Evolutionary conservation across 2,888 invertebrate genomes (phyloP).

Genomic region (Drosophila pegasa): DNA sequence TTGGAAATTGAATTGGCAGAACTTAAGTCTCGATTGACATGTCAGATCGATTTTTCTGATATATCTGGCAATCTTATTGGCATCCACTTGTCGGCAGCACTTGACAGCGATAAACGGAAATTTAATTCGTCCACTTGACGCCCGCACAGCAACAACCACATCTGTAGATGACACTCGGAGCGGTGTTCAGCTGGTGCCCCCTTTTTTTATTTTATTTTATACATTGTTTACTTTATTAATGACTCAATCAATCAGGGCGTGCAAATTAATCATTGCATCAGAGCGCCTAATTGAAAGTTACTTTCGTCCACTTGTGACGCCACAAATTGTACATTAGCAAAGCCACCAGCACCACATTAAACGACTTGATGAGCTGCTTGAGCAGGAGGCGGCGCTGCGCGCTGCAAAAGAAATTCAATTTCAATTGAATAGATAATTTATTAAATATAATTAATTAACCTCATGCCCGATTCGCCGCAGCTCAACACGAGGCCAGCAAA

Average conservation of each 20-base stretch:
- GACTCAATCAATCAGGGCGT: slow-evolving; percentile 65
- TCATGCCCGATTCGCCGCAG: slow-evolving; percentile 41
- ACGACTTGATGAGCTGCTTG: slow-evolving; percentile 78
- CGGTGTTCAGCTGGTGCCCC: slow-evolving; percentile 24
- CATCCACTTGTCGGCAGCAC: slow-evolving; percentile 27
- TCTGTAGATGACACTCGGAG: slow-evolving; percentile 60
- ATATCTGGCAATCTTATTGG: slow-evolving; percentile 13
- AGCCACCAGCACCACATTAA: slow-evolving; percentile 82
- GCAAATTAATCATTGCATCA: slow-evolving; percentile 53
- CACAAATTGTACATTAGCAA: slow-evolving; percentile 82
- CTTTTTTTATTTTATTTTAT: slow-evolving; percentile 8
- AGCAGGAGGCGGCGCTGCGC: slow-evolving; percentile 78
- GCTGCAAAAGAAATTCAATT: slow-evolving; percentile 49
- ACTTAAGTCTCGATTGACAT: slow-evolving; percentile 6
- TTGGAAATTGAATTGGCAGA: not conserved
- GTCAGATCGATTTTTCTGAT: slow-evolving; percentile 12
- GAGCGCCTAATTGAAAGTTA: slow-evolving; percentile 76
- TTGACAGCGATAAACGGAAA: slow-evolving; percentile 48
- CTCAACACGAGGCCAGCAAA: slow-evolving; percentile 60
- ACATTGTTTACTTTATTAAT: slow-evolving; percentile 56
- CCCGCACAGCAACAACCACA: slow-evolving; percentile 33
- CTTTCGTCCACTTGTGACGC: slow-evolving; percentile 84
- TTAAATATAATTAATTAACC: slow-evolving; percentile 27
- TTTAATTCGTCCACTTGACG: slow-evolving; percentile 47
- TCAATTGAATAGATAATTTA: slow-evolving; percentile 1